These are phyloP conservation scores for Drosophila suzukii DNA, from an alignment of 1,140 invertebrate species.

Conservation along the genomic window DNA sequence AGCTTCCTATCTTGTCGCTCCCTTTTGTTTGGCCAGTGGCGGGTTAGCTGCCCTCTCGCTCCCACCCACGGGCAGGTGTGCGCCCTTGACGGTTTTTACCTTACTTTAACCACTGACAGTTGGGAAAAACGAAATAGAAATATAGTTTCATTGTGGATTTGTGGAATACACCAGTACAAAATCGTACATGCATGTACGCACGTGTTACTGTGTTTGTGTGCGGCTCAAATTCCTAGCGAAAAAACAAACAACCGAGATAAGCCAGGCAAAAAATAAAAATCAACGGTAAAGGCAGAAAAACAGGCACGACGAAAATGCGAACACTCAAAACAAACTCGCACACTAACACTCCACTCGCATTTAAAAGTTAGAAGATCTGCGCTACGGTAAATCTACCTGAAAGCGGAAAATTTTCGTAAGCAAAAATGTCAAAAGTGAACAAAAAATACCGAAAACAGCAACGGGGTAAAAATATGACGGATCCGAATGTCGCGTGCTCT, in stretches of 20 bases:
- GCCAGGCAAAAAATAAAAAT: conserved; percentile 36
- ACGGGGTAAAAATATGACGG: conserved; percentile 43
- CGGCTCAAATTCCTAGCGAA: conserved; percentile 63
- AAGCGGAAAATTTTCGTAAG: conserved; percentile 80
- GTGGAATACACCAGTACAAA: conserved; percentile 12
- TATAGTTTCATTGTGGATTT: conserved; percentile 43
- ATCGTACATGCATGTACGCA: conserved; percentile 1
- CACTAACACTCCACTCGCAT: conserved; percentile 30
- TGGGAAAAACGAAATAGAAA: conserved; percentile 35
- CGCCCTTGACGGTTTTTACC: conserved; percentile 48
- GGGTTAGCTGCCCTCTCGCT: background rate
- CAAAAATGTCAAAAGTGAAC: conserved; percentile 83
- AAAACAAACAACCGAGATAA: conserved; percentile 67
- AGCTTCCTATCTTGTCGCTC: conserved; percentile 2
- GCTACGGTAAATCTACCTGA: conserved; percentile 77
- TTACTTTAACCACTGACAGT: conserved; percentile 21
- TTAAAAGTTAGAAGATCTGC: conserved; percentile 45
- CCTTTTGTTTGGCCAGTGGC: conserved; percentile 3
- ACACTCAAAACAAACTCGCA: conserved; percentile 31
- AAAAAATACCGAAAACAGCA: conserved; percentile 60
- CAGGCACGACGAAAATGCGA: conserved; percentile 50
- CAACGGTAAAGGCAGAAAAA: conserved; percentile 49
- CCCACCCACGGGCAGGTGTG: conserved; percentile 30
- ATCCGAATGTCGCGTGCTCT: conserved; percentile 35
- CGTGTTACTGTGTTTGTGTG: background rate